Conservation (phyloP, 2,113 vertebrate species). For the Phoenicopterus ruber region DNA sequence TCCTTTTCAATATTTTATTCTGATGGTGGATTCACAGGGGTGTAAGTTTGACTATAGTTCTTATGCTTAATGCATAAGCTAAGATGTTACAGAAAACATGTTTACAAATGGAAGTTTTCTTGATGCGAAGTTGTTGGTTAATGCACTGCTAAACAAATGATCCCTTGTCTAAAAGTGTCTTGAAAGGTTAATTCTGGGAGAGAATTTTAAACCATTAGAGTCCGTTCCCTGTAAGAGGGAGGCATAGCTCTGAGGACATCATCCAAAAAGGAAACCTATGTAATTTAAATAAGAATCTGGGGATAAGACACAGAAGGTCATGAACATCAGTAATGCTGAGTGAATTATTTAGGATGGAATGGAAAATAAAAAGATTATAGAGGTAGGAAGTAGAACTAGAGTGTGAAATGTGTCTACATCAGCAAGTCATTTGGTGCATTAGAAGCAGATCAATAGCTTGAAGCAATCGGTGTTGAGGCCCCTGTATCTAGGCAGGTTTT, state of each 20-base stretch:
- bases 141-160: not conserved
- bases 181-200: not conserved
- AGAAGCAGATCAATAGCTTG: not conserved
- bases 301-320: not conserved
- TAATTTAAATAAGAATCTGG: not conserved
- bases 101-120: not conserved
- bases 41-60: not conserved
- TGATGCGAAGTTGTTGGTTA: not conserved
- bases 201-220: not conserved
- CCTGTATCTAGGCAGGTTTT: not conserved
- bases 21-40: not conserved
- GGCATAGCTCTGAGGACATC: not conserved
- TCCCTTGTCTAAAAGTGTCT: not conserved
- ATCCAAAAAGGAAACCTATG: not conserved
- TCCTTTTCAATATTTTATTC: not conserved
- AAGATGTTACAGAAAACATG: not conserved
- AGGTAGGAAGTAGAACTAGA: not conserved
- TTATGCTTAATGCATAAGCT: not conserved
- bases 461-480: not conserved
- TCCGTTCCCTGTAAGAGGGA: not conserved
- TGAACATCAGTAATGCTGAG: not conserved
- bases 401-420: not conserved
- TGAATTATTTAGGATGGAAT: not conserved
- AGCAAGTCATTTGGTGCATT: constrained; percentile 1
- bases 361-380: not conserved